A percentile compares a stretch with the other conserved stretches of the same genome.
Conservation (phyloP, 2,888 invertebrate genomes). For the Spisula subtruncata region DNA sequence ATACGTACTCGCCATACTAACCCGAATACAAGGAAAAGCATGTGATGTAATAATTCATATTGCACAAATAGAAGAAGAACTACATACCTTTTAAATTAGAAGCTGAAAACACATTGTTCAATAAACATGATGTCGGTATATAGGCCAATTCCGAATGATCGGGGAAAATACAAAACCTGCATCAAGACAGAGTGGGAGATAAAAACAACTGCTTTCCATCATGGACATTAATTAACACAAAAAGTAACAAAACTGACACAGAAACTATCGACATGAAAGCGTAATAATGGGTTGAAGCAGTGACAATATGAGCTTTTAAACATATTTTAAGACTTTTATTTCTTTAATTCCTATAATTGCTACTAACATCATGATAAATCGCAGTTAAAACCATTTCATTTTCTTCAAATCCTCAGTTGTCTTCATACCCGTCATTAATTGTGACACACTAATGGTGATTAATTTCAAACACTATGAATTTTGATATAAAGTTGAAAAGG, state of each 20-base stretch:
- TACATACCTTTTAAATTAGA: too few relatives aligned
- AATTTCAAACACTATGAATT: not conserved
- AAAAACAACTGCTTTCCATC: not conserved
- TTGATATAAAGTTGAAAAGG: not conserved
- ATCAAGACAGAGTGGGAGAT: not conserved
- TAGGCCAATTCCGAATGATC: too few relatives aligned
- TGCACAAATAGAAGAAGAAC: too few relatives aligned
- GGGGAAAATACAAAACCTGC: too few relatives aligned
- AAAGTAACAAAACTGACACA: not conserved
- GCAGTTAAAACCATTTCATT: not conserved
- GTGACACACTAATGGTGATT: not conserved
- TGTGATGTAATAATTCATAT: too few relatives aligned
- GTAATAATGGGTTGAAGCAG: not conserved
- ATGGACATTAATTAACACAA: not conserved
- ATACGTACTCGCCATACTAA: too few relatives aligned
- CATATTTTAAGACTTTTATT: not conserved
- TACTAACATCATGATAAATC: not conserved
- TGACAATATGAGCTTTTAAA: conserved; percentile 2
- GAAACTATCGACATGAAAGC: not conserved
- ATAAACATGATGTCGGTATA: too few relatives aligned
- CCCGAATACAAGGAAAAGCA: too few relatives aligned
- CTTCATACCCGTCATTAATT: not conserved
- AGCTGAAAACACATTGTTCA: too few relatives aligned
- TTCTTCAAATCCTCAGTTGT: not conserved
- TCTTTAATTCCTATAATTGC: not conserved